These are phyloP conservation scores for Macrosteles quadrilineatus DNA, from an alignment of 1,140 invertebrate species.

Conservation along the genomic window DNA sequence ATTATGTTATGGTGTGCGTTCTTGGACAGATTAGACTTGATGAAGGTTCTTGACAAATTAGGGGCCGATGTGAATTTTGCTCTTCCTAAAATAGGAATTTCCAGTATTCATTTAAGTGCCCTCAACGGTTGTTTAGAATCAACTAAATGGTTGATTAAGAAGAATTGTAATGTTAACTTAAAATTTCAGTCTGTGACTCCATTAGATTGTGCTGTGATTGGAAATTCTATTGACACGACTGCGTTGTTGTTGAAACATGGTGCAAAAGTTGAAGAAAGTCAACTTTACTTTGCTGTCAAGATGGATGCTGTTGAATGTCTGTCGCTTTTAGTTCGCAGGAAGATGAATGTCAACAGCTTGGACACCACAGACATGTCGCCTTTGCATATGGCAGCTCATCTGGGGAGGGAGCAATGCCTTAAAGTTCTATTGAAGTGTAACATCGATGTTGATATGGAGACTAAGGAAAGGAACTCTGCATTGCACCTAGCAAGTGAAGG, in stretches of 20 bases:
- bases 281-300: conserved; percentile 73
- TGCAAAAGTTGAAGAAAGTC: conserved; percentile 66
- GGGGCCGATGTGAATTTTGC: conserved; percentile 69
- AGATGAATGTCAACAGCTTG: conserved; percentile 66
- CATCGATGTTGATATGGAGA: conserved; percentile 39
- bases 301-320: conserved; percentile 73
- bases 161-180: conserved; percentile 65
- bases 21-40: conserved; percentile 62
- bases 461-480: conserved; percentile 57
- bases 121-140: conserved; percentile 74
- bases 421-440: conserved; percentile 48
- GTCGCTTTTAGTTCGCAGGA: conserved; percentile 66
- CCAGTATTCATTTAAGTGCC: conserved; percentile 69
- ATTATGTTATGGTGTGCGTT: conserved; percentile 70
- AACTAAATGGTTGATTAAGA: conserved; percentile 64
- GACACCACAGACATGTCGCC: conserved; percentile 72
- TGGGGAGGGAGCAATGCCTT: conserved; percentile 66
- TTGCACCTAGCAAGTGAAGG: conserved; percentile 77
- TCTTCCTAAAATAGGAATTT: conserved; percentile 66
- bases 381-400: conserved; percentile 73
- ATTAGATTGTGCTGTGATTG: conserved; percentile 79
- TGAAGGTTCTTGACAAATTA: conserved; percentile 59
- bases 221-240: conserved; percentile 70
- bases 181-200: conserved; percentile 60
- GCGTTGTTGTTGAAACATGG: conserved; percentile 68